These are phyloP conservation scores for Acanthornis magna DNA, from an alignment of 2,797 vertebrate genomes.

Conservation along the genomic window DNA sequence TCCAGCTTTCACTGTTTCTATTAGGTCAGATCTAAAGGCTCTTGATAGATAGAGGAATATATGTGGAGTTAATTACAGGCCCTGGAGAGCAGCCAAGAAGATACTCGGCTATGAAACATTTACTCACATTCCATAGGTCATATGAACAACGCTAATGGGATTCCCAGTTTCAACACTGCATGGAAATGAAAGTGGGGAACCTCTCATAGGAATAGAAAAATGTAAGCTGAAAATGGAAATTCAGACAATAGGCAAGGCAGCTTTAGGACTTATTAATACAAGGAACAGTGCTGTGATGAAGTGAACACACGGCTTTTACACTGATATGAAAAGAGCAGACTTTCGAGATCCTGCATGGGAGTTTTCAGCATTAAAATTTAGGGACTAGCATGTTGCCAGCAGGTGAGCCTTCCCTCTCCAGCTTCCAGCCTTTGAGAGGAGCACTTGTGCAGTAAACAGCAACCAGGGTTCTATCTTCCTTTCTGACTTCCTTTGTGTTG, in stretches of 20 bases:
- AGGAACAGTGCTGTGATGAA: background rate
- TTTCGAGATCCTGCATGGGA: background rate
- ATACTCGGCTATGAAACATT: constrained; percentile 2
- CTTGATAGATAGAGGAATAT: background rate
- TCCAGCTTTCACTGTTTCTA: background rate
- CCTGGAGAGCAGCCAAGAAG: constrained; percentile 4
- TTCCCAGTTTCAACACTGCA: constrained; percentile 15
- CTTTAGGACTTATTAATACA: background rate
- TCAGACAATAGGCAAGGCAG: background rate
- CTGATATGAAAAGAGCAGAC: background rate
- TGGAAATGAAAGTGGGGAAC: constrained; percentile 3
- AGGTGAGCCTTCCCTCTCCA: background rate
- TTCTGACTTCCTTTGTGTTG: background rate
- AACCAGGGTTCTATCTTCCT: background rate
- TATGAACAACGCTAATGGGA: constrained; percentile 15
- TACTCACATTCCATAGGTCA: background rate
- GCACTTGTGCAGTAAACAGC: accelerated
- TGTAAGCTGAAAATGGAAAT: background rate
- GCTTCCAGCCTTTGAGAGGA: background rate
- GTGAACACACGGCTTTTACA: background rate
- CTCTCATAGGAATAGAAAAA: background rate
- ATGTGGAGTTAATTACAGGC: constrained; percentile 31
- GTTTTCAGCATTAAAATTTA: background rate
- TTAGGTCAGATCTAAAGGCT: background rate
- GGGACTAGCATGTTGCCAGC: background rate